Percentiles rank a stretch among this genome's conserved stretches.
phyloP scores from a whole-genome alignment of 1,140 invertebrate species.

The Philotrypesis tridentata region DNA sequence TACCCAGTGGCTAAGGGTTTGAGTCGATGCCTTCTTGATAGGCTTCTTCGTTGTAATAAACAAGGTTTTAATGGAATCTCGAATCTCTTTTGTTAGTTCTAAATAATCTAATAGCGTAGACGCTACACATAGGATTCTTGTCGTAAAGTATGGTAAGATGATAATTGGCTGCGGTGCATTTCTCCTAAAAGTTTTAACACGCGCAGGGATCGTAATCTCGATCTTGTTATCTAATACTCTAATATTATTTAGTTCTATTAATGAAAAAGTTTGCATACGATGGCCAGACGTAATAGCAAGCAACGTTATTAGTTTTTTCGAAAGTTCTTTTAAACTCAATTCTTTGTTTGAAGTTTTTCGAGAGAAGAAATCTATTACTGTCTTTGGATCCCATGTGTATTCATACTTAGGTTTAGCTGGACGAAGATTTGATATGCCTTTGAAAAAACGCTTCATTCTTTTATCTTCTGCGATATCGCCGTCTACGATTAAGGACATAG shows the following conservation, averaged over 20 bases:
- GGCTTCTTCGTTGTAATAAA: no score
- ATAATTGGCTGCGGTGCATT: not conserved
- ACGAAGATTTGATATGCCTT: conserved; percentile 51
- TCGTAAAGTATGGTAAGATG: no score
- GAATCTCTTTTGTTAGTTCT: no score
- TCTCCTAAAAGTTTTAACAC: conserved; percentile 15
- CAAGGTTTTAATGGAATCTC: no score
- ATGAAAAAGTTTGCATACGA: conserved; percentile 11
- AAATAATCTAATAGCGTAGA: no score
- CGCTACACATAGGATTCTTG: no score
- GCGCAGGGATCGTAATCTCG: not conserved
- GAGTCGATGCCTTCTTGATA: not conserved
- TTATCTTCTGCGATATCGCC: conserved; percentile 43
- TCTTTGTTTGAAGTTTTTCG: not conserved
- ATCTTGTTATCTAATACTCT: not conserved
- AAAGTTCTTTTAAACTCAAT: not conserved
- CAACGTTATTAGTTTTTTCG: conserved; percentile 15
- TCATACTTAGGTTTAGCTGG: conserved; percentile 52
- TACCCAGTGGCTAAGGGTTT: conserved; percentile 45
- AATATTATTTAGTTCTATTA: conserved; percentile 14
- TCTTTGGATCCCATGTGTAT: conserved; percentile 53
- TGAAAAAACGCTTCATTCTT: conserved; percentile 53
- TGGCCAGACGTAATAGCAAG: not conserved
- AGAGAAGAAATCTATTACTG: conserved; percentile 48
- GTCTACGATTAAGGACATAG: conserved; percentile 40